A percentile compares a stretch with the other conserved stretches of the same genome.
phyloP scores from a whole-genome alignment of 1,140 invertebrate genomes.

The Papilio aristodemus region DNA sequence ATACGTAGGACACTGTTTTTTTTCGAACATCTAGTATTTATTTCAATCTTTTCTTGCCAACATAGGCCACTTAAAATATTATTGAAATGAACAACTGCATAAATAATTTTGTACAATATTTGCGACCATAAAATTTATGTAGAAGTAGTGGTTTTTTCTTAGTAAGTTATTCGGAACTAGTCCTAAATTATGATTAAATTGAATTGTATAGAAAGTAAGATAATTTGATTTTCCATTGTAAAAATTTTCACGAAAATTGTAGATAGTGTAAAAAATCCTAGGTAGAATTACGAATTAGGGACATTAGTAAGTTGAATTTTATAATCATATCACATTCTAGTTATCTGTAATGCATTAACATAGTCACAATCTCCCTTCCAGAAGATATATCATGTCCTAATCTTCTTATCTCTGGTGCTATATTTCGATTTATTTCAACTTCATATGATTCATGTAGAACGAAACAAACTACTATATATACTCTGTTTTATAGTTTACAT shows the following conservation, averaged over 20 bases:
- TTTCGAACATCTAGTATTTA: conserved; percentile 40
- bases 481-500: background rate
- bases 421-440: conserved; percentile 25
- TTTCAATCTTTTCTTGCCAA: conserved; percentile 43
- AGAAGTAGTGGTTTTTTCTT: conserved; percentile 68
- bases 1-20: conserved; percentile 43
- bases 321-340: conserved; percentile 75
- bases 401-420: conserved; percentile 43
- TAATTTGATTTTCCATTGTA: conserved; percentile 52
- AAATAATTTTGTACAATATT: conserved; percentile 70
- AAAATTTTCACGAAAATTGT: conserved; percentile 63
- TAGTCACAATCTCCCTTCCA: conserved; percentile 23
- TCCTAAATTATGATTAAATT: conserved; percentile 72
- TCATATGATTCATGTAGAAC: background rate
- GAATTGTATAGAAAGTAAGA: conserved; percentile 52
- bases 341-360: conserved; percentile 52
- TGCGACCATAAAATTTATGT: conserved; percentile 62
- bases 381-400: conserved; percentile 31
- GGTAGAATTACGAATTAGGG: conserved; percentile 59
- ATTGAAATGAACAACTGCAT: conserved; percentile 37
- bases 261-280: conserved; percentile 76
- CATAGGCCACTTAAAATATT: conserved; percentile 34
- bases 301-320: conserved; percentile 71
- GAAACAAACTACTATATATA: background rate
- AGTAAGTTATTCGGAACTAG: conserved; percentile 77